Percentiles rank a stretch among this genome's conserved stretches.
Conservation (phyloP, 2,113 vertebrate species). For the Hypomesus transpacificus region DNA sequence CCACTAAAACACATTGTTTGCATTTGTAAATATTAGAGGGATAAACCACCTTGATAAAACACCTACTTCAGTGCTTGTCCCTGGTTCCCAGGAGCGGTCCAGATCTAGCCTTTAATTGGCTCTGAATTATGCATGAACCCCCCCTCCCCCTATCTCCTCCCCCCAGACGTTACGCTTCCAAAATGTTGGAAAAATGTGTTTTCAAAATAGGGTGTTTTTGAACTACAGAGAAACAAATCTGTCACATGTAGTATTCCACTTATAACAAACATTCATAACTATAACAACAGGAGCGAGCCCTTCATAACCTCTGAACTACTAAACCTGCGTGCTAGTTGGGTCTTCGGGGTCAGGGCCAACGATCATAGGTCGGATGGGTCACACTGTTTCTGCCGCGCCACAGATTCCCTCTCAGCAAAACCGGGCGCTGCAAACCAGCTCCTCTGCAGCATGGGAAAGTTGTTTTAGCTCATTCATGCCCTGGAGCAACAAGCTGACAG, state of each 20-base stretch:
- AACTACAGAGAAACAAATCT: too few species aligned
- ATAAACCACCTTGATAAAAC: background rate
- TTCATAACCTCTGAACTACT: too few species aligned
- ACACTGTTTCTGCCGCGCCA: background rate
- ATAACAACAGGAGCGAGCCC: too few species aligned
- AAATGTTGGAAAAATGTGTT: too few species aligned
- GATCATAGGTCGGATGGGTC: too few species aligned
- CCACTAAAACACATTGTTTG: background rate
- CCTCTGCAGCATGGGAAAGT: conserved; percentile 6
- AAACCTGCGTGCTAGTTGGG: too few species aligned
- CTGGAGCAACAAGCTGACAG: conserved; percentile 15
- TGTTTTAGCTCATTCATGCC: conserved; percentile 19
- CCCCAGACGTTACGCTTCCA: background rate
- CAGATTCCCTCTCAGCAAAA: background rate
- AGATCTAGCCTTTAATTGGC: conserved; percentile 1
- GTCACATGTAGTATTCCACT: too few species aligned
- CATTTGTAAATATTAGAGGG: background rate
- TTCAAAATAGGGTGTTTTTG: too few species aligned
- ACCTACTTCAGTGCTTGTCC: background rate
- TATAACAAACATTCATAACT: too few species aligned
- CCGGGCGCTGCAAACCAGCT: background rate
- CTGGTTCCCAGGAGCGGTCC: background rate
- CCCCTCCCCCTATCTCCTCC: background rate
- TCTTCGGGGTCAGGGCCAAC: too few species aligned
- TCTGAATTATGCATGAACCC: conserved; percentile 1